phyloP scores from a whole-genome alignment of 2,113 vertebrate species.

The Pseudorhombus dupliciocellatus region DNA sequence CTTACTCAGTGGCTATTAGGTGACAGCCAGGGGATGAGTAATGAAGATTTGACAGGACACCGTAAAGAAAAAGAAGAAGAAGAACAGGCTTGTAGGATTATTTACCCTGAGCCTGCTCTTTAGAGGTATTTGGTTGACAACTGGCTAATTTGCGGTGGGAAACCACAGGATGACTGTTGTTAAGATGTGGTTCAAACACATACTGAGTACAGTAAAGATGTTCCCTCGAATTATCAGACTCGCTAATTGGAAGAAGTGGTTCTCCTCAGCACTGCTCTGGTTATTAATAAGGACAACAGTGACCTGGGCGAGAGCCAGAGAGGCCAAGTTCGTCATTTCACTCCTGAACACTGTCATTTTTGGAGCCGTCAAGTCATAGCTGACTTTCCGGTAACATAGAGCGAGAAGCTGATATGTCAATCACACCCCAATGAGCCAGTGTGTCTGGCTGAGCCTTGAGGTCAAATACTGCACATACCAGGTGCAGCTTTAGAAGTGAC shows the following conservation, averaged over 20 bases:
- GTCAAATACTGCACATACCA: slow-evolving; percentile 75
- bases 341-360: slow-evolving; percentile 4
- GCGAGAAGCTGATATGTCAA: slow-evolving; percentile 57
- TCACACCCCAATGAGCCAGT: slow-evolving; percentile 68
- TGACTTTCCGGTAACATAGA: slow-evolving; percentile 16
- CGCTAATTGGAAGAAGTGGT: slow-evolving; percentile 13
- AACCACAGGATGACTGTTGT: slow-evolving; percentile 16
- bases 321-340: neutral
- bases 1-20: slow-evolving; percentile 12
- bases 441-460: slow-evolving; percentile 72
- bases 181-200: slow-evolving; percentile 4
- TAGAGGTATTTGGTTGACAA: slow-evolving; percentile 21
- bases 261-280: slow-evolving; percentile 13
- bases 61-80: slow-evolving; percentile 4
- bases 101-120: slow-evolving; percentile 24
- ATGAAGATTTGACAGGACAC: slow-evolving; percentile 18
- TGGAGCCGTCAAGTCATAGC: slow-evolving; percentile 22
- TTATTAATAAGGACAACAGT: slow-evolving; percentile 21
- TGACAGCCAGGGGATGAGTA: slow-evolving; percentile 11
- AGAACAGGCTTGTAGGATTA: slow-evolving; percentile 8
- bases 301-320: slow-evolving; percentile 3
- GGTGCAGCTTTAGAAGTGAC: slow-evolving; percentile 71
- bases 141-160: slow-evolving; percentile 10
- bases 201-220: slow-evolving; percentile 10
- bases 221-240: slow-evolving; percentile 4